Evolutionary conservation across 2,797 vertebrate genomes (phyloP), one percentile per base, ranked within the genome.

Genomic region (Protonibea diacanthus): DNA sequence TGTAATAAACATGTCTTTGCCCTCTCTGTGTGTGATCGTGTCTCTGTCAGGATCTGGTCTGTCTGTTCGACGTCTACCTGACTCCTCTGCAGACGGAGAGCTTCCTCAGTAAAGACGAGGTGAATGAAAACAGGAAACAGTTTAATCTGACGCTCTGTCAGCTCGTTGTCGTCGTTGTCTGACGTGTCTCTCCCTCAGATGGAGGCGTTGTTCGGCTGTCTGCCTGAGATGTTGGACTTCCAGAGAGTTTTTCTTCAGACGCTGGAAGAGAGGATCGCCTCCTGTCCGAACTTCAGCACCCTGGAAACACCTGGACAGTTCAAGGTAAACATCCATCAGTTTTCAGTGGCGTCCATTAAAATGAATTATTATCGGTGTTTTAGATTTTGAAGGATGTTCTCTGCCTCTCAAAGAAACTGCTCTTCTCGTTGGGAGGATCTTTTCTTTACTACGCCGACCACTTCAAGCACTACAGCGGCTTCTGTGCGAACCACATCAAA

Each of bases 381-480:
- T 6, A 13, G 14, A 25, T 25, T 20, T 27, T 14, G 12, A 25
- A 10, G 4, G 2, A 6, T 3, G 12, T 3, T 53, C 8, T 40
- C 21, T 49, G 29, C 29, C 15, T 67, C 12, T 14, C 92, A 74
- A 86, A 99, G 97, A 97, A 96, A 83, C 71, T 99, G n/a, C 96
- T 99, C 5, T 96, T 97, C 89, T 98, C 97, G 1, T 87, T 99
- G 0, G 97, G 97, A 18, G 98, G 97, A 27, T 99, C 98, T 0
- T 99, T 99, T 77, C 96, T 99, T 3, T 97, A 98, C 90, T 99
- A 99, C 0, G 97, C 98, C 6, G 98, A 99, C 90, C 97, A 98
- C 90, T 99, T 99, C 84, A 99, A 99, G 82, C 95, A 99, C 58
- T 99, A 99, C 94, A 98, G 98, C 40, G 97, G 97, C 59, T 99